These are phyloP conservation scores for Rhabdophis nuchalis DNA, from an alignment of 2,797 vertebrate species.

Conservation along the genomic window DNA sequence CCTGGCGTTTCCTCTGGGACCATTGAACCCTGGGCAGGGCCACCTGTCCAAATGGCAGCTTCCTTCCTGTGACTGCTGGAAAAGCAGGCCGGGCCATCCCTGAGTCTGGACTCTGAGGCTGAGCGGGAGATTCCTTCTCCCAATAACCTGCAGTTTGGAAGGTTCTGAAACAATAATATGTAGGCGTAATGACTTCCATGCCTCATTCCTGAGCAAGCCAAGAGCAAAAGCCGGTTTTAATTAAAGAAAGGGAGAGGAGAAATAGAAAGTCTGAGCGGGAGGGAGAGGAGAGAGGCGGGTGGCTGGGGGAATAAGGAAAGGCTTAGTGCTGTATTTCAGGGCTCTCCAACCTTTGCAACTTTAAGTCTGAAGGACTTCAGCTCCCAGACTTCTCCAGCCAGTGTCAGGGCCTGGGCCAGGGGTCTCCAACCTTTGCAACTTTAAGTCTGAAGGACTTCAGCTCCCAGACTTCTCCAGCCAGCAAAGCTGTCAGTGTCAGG, in stretches of 20 bases:
- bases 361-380: too few relatives aligned
- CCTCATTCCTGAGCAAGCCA: constrained; percentile 33
- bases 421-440: too few relatives aligned
- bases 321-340: background rate
- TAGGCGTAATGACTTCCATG: constrained; percentile 37
- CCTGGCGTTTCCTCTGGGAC: background rate
- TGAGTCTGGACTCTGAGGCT: background rate
- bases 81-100: background rate
- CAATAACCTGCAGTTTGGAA: constrained; percentile 39
- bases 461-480: too few relatives aligned
- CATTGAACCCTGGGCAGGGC: background rate
- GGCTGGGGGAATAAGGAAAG: background rate
- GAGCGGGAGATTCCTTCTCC: constrained; percentile 11
- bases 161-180: constrained; percentile 41
- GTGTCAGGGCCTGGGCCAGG: too few relatives aligned
- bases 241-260: constrained; percentile 34
- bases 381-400: too few relatives aligned
- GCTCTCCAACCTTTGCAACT: too few relatives aligned
- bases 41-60: background rate
- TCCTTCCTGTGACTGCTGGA: background rate
- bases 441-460: too few relatives aligned
- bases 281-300: background rate
- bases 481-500: too few relatives aligned
- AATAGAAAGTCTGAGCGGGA: background rate
- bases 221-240: constrained; percentile 42